A percentile compares a stretch with the other conserved stretches of the same genome.
Evolutionary conservation across 1,140 invertebrate species (phyloP).

Genomic region (Lasioglossum albipes): DNA sequence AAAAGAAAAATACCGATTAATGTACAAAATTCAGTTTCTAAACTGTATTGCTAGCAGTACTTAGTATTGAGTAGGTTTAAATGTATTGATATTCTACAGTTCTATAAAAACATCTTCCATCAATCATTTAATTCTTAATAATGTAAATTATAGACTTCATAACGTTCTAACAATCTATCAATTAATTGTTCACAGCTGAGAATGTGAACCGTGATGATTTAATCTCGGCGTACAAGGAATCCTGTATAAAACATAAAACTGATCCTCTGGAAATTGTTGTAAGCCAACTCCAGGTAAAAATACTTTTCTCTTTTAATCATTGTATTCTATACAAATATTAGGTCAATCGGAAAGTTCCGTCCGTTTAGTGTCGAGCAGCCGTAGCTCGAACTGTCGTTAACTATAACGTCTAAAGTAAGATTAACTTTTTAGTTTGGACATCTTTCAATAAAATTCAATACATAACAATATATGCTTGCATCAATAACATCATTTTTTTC

Average conservation of each 20-base stretch:
- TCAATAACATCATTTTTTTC: no score
- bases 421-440: no score
- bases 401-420: no score
- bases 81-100: constrained; percentile 1
- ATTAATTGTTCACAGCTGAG: constrained; percentile 78
- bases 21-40: background rate
- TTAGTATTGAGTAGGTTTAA: constrained; percentile 3
- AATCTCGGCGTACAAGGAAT: constrained; percentile 84
- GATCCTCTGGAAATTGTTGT: constrained; percentile 85
- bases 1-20: constrained; percentile 33
- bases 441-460: no score
- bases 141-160: constrained; percentile 39
- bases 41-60: background rate
- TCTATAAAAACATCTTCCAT: constrained; percentile 24
- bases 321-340: background rate
- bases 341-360: no score
- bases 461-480: no score
- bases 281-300: constrained; percentile 85
- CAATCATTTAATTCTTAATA: constrained; percentile 55
- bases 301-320: background rate
- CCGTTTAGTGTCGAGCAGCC: no score
- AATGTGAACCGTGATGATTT: constrained; percentile 83
- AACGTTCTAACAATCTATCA: constrained; percentile 42
- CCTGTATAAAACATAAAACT: constrained; percentile 86
- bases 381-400: no score